Percentiles rank a stretch among this genome's conserved stretches.
Conservation (phyloP, 2,113 vertebrate genomes). For the Mus musculus region GRCm39 chr11:18832501-18833000, state of each 20-base stretch:
- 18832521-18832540: conserved; percentile 97
- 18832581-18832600: conserved; percentile 99
- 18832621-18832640: conserved; percentile 95
- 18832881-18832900: conserved; percentile 93
- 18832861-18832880: conserved; percentile 91
- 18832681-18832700: conserved; percentile 96
- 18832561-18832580: conserved; percentile 96
- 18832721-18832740: conserved; percentile 98
- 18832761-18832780: conserved; percentile 97
- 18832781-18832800: conserved; percentile 99
- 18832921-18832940: conserved; percentile 88
- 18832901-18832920: conserved; percentile 87
- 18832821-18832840: conserved; percentile 99
- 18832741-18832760: conserved; percentile 99
- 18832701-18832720: conserved; percentile 99
- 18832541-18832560: conserved; percentile 96
- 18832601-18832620: conserved; percentile 94
- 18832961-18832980: conserved; percentile 77
- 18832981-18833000: conserved; percentile 75
- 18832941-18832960: conserved; percentile 85
- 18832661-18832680: conserved; percentile 98
- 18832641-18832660: conserved; percentile 91
- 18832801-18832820: conserved; percentile 99
- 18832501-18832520: conserved; percentile 99
- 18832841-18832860: conserved; percentile 97